Percentiles rank a stretch among this genome's conserved stretches.
Evolutionary conservation across 2,113 vertebrate species (phyloP).

Genomic region (Pogona vitticeps): DNA sequence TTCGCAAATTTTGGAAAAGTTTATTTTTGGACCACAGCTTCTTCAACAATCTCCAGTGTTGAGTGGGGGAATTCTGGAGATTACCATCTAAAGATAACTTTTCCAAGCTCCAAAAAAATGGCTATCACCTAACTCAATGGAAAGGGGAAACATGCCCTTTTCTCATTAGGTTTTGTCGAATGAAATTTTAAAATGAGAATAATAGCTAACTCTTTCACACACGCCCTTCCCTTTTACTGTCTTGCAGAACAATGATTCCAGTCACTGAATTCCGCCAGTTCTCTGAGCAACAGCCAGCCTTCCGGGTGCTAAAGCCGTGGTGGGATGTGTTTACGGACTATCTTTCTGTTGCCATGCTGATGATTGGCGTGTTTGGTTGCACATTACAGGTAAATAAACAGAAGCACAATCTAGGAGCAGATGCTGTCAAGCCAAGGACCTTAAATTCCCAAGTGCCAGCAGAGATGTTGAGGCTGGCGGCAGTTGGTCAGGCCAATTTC

Average conservation of each 20-base stretch:
- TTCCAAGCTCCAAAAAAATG: too few relatives aligned
- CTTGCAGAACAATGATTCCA: conserved; percentile 92
- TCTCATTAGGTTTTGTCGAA: neutral
- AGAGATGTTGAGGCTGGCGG: neutral
- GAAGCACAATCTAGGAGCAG: rapidly evolving
- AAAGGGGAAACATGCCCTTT: neutral
- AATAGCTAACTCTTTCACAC: conserved; percentile 29
- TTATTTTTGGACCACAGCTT: neutral
- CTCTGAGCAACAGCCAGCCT: conserved; percentile 96
- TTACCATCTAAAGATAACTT: too few relatives aligned
- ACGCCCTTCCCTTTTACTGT: conserved; percentile 29
- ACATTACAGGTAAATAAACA: conserved; percentile 88
- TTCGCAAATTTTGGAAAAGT: too few relatives aligned
- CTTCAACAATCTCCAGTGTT: neutral
- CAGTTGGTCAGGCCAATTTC: neutral
- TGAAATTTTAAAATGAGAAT: neutral
- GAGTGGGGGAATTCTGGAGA: neutral
- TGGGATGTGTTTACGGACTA: conserved; percentile 99
- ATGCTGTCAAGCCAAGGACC: neutral
- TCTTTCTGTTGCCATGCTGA: conserved; percentile 96
- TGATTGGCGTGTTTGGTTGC: conserved; percentile 98
- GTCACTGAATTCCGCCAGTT: conserved; percentile 98
- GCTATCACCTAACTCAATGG: neutral
- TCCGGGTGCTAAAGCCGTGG: conserved; percentile 98
- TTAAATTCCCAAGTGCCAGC: neutral